Evolutionary conservation across 2,888 invertebrate genomes (phyloP).

Genomic region (Temnothorax ravouxi): DNA sequence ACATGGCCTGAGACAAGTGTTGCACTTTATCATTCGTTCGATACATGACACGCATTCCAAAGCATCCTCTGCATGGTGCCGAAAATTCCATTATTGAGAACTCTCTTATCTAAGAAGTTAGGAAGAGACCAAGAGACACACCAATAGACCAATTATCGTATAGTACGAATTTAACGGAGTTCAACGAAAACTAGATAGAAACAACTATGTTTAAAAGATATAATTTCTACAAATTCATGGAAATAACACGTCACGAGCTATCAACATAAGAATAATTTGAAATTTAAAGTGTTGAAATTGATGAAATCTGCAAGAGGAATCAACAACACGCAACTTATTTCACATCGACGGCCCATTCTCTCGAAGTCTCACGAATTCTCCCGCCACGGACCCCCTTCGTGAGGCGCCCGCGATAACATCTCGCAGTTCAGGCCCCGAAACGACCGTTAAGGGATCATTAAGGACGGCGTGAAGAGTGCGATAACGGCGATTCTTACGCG

Average conservation of each 20-base stretch:
- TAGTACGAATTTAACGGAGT: not conserved
- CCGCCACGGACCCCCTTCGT: slow-evolving; percentile 43
- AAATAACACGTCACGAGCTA: not conserved
- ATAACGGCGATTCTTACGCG: slow-evolving; percentile 75
- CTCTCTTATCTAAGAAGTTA: not conserved
- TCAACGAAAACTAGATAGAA: not conserved
- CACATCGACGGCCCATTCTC: slow-evolving; percentile 45
- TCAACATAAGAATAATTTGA: not conserved
- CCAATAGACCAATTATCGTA: not conserved
- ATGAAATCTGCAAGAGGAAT: slow-evolving; percentile 23
- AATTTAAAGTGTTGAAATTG: slow-evolving; percentile 20
- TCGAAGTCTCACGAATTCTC: slow-evolving; percentile 44
- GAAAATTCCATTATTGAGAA: slow-evolving; percentile 15
- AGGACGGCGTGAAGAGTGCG: slow-evolving; percentile 72
- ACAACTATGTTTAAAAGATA: not conserved
- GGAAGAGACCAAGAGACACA: not conserved
- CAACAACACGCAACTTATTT: slow-evolving; percentile 49
- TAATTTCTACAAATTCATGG: not conserved
- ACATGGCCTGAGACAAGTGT: slow-evolving; percentile 71
- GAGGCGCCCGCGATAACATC: slow-evolving; percentile 58
- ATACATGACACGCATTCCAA: slow-evolving; percentile 66
- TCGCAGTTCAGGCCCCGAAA: slow-evolving; percentile 38
- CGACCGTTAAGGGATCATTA: slow-evolving; percentile 76
- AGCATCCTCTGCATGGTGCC: not conserved
- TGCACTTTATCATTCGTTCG: slow-evolving; percentile 58